Evolutionary conservation across 2,888 invertebrate genomes (phyloP).

Genomic region (Eugnorisma glareosa): DNA sequence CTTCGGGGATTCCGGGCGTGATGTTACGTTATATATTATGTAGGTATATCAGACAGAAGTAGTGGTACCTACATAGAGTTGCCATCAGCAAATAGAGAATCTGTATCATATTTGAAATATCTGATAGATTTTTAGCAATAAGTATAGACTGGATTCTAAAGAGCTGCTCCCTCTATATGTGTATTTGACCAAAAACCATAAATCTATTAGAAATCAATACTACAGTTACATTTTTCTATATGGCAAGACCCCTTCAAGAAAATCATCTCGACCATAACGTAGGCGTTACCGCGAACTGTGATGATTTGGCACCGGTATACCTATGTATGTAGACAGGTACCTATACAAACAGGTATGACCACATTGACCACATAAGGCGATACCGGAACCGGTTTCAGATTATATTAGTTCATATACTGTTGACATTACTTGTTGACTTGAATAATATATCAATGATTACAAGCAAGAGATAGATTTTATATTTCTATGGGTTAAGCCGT

Average conservation of each 20-base stretch:
- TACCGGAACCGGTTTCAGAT: conserved; percentile 44
- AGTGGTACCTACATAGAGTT: not conserved
- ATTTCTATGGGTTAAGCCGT: too few species aligned
- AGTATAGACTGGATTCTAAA: not conserved
- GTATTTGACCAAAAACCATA: not conserved
- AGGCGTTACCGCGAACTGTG: conserved; percentile 44
- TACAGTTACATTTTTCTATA: conserved; percentile 36
- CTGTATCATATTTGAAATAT: not conserved
- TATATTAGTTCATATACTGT: conserved; percentile 12
- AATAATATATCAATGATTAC: conserved; percentile 1
- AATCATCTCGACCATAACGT: conserved; percentile 1
- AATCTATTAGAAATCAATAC: conserved; percentile 14
- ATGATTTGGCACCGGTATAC: conserved; percentile 40
- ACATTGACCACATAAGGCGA: conserved; percentile 24
- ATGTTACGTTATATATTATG: too few species aligned
- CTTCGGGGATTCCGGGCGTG: too few species aligned
- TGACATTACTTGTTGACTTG: conserved; percentile 16
- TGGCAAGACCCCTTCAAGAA: conserved; percentile 6
- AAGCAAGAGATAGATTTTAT: not conserved
- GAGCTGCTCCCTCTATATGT: not conserved
- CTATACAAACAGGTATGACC: conserved; percentile 7
- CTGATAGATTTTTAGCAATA: not conserved
- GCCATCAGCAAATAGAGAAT: not conserved
- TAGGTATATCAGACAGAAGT: too few species aligned
- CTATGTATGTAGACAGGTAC: not conserved